A percentile compares a stretch with the other conserved stretches of the same genome.
phyloP scores from a whole-genome alignment of 2,888 invertebrate species.

The Phragmatobia fuliginosa region DNA sequence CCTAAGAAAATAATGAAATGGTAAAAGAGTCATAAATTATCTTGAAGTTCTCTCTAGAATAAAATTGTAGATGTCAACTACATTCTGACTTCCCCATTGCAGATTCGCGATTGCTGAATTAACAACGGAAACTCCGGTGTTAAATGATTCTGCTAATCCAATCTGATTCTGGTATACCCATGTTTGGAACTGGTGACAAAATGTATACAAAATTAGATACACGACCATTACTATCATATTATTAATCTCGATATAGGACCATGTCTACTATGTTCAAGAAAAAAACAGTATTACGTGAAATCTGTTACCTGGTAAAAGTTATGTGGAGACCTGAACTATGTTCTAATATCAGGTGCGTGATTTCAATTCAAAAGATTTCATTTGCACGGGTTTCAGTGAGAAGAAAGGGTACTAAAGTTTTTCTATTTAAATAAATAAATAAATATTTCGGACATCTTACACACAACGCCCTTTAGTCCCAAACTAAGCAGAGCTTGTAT shows the following conservation, averaged over 20 bases:
- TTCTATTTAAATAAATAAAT: no score
- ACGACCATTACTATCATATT: background rate
- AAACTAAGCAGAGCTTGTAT: no score
- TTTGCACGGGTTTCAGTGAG: no score
- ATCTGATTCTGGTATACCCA: conserved; percentile 72
- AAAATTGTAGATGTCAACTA: conserved; percentile 58
- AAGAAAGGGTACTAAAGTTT: no score
- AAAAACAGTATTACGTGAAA: no score
- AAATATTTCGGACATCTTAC: no score
- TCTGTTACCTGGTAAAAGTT: no score
- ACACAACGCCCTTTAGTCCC: no score
- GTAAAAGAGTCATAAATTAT: conserved; percentile 61
- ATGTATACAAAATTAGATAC: background rate
- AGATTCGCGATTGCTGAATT: conserved; percentile 64
- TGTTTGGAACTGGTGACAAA: conserved; percentile 68
- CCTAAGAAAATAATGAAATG: conserved; percentile 14
- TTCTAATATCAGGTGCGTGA: no score
- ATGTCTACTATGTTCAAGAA: no score
- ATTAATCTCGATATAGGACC: background rate
- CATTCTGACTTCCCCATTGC: conserved; percentile 69
- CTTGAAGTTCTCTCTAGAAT: conserved; percentile 37
- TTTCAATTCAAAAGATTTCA: no score
- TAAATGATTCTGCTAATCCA: conserved; percentile 60
- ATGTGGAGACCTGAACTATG: background rate
- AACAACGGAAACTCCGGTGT: conserved; percentile 57